Conservation (phyloP, 2,113 vertebrate species). For the Dinomys branickii region DNA sequence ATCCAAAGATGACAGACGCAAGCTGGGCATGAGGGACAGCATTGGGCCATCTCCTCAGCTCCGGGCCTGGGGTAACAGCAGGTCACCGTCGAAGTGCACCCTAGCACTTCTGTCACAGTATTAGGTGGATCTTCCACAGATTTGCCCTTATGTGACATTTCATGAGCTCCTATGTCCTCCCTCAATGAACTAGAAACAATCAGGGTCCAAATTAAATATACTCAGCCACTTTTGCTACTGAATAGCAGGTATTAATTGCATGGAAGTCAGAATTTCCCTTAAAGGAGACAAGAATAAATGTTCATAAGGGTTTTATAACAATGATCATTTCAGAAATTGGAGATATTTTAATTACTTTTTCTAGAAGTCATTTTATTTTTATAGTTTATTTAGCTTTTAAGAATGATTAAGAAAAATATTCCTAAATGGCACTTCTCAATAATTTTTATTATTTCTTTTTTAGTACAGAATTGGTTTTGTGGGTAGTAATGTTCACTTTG, state of each 20-base stretch:
- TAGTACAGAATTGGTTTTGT: neutral
- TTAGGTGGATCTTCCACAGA: neutral
- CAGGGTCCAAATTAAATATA: neutral
- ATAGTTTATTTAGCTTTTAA: neutral
- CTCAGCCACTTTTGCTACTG: neutral
- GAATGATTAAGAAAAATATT: constrained; percentile 18
- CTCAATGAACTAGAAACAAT: neutral
- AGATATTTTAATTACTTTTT: neutral
- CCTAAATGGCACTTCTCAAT: neutral
- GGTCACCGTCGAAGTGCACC: neutral
- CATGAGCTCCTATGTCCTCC: neutral
- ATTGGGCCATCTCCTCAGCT: neutral
- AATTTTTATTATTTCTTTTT: neutral
- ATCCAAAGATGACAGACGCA: constrained; percentile 43
- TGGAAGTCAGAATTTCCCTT: neutral
- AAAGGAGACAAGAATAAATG: neutral
- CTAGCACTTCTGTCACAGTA: neutral
- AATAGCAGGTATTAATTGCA: neutral
- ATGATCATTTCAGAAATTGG: neutral
- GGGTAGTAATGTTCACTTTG: neutral
- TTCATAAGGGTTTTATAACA: neutral
- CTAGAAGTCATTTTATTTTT: neutral
- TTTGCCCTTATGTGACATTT: neutral
- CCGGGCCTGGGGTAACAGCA: neutral
- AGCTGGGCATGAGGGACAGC: constrained; percentile 2